Percentiles rank a stretch among this genome's conserved stretches.
These are phyloP conservation scores for Brachyistius frenatus DNA, from an alignment of 2,113 vertebrate genomes.

Conservation along the genomic window DNA sequence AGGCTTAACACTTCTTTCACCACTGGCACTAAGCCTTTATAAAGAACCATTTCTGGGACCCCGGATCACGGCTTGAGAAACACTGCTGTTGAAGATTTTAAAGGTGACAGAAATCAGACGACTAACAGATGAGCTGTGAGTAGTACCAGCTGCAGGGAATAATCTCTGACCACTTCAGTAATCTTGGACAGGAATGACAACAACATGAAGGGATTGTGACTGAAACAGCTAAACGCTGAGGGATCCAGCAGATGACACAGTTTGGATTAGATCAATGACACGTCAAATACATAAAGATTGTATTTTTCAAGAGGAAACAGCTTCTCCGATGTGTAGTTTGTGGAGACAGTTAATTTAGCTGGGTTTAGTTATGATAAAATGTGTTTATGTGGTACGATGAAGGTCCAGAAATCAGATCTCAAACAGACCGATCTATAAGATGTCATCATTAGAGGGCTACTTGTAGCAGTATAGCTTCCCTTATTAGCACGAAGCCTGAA, in stretches of 20 bases:
- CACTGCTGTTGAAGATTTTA: constrained; percentile 18
- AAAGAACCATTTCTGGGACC: neutral
- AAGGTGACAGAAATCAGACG: constrained; percentile 33
- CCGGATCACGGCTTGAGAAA: constrained; percentile 6
- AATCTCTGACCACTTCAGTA: constrained; percentile 60
- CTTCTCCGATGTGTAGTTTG: constrained; percentile 30
- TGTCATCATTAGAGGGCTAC: constrained; percentile 39
- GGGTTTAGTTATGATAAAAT: constrained; percentile 36
- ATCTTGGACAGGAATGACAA: constrained; percentile 40
- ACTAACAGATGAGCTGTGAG: constrained; percentile 50
- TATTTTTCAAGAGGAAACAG: constrained; percentile 29
- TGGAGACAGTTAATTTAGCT: constrained; percentile 10
- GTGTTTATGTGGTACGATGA: constrained; percentile 39
- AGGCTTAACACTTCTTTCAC: neutral
- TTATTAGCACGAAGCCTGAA: constrained; percentile 19
- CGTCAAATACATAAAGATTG: constrained; percentile 55
- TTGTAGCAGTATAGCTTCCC: neutral
- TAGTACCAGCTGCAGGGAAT: constrained; percentile 59
- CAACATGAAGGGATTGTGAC: constrained; percentile 24
- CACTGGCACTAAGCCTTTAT: neutral
- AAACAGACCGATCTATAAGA: constrained; percentile 13
- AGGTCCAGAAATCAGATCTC: constrained; percentile 40
- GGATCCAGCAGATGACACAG: constrained; percentile 51
- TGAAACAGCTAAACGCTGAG: constrained; percentile 25
- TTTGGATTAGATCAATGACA: constrained; percentile 55